Evolutionary conservation across 2,113 vertebrate species (phyloP).

Genomic region (Apeltes quadracus): DNA sequence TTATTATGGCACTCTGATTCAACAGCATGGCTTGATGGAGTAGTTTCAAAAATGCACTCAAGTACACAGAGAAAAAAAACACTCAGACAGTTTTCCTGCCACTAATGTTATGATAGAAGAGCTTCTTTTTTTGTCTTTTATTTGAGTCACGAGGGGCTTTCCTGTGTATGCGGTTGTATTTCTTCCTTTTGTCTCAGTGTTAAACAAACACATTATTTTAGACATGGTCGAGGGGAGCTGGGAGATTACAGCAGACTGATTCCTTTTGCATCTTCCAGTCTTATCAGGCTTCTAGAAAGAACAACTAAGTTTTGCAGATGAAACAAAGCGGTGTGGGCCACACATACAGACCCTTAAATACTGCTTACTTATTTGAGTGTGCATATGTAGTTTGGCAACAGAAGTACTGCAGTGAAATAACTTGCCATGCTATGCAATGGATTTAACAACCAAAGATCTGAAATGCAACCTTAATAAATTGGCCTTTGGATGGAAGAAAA

Average conservation of each 20-base stretch:
- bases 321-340: not conserved
- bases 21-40: not conserved
- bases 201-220: conserved; percentile 16
- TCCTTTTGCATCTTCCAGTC: conserved; percentile 27
- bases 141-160: conserved; percentile 21
- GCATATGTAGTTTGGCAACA: not conserved
- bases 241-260: conserved; percentile 11
- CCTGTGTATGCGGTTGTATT: conserved; percentile 37
- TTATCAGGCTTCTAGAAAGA: conserved; percentile 29
- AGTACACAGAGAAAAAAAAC: conserved; percentile 16
- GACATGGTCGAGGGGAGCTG: not conserved
- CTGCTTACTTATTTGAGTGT: not conserved
- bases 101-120: conserved; percentile 32
- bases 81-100: conserved; percentile 32
- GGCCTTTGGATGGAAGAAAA: not conserved
- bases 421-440: not conserved
- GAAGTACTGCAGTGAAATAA: not conserved
- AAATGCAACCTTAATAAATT: not conserved
- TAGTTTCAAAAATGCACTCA: conserved; percentile 18
- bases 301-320: conserved; percentile 20
- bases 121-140: not conserved
- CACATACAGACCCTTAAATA: not conserved
- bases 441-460: not conserved
- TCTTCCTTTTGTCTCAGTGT: conserved; percentile 31
- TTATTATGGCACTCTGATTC: conserved; percentile 13